Evolutionary conservation across 2,888 invertebrate genomes (phyloP).

Genomic region (Agrotis clavis): DNA sequence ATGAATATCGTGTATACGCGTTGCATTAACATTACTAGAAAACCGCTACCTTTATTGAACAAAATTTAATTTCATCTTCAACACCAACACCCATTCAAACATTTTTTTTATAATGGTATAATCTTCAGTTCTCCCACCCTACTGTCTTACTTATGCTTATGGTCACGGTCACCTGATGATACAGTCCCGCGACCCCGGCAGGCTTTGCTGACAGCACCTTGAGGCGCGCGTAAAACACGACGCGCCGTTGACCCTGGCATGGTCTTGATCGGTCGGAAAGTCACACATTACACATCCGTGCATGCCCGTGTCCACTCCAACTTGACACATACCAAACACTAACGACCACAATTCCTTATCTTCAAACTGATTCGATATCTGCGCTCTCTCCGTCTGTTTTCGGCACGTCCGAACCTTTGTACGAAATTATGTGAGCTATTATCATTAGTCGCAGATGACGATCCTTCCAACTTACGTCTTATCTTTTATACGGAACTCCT

Average conservation of each 20-base stretch:
- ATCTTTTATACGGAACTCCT: conserved; percentile 75
- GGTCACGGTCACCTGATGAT: too few relatives aligned
- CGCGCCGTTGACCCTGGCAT: too few relatives aligned
- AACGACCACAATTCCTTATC: conserved; percentile 39
- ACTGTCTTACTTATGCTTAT: too few relatives aligned
- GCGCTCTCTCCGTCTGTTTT: conserved; percentile 61
- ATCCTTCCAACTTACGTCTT: conserved; percentile 71
- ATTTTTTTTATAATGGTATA: too few relatives aligned
- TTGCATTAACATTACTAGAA: background rate
- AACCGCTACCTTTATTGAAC: background rate
- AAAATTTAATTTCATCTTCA: background rate
- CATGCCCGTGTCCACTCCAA: too few relatives aligned
- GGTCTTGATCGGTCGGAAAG: too few relatives aligned
- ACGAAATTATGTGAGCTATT: conserved; percentile 76
- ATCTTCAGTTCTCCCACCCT: too few relatives aligned
- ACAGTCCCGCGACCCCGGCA: too few relatives aligned
- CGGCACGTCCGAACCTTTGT: conserved; percentile 68
- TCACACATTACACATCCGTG: too few relatives aligned
- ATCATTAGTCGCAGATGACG: conserved; percentile 81
- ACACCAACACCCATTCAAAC: background rate
- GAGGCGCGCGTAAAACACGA: too few relatives aligned
- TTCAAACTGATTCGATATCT: conserved; percentile 53
- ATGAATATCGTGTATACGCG: background rate
- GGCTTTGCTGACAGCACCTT: too few relatives aligned
- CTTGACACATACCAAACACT: conserved; percentile 15